These are phyloP conservation scores for Tenodera sinensis DNA, from an alignment of 2,888 invertebrate species.

Conservation along the genomic window DNA sequence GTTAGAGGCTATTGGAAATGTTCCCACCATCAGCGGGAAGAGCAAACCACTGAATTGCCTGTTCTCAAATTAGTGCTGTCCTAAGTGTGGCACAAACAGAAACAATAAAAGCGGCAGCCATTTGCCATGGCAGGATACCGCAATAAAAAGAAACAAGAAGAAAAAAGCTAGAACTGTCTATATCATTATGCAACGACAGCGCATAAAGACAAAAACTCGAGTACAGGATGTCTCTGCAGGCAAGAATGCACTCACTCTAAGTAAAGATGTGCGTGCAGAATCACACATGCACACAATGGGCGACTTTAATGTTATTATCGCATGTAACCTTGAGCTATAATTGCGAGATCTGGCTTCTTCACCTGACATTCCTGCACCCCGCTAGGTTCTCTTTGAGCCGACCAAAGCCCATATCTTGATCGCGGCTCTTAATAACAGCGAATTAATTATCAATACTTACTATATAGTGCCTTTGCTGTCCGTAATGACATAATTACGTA, in stretches of 20 bases:
- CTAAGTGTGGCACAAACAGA: neutral
- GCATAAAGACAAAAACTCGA: neutral
- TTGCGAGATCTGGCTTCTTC: neutral
- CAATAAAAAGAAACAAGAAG: neutral
- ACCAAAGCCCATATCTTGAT: neutral
- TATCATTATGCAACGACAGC: neutral
- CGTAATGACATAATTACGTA: neutral
- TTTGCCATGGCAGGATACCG: neutral
- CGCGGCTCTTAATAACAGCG: neutral
- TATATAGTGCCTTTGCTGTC: neutral
- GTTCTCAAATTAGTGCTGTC: neutral
- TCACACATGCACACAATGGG: neutral
- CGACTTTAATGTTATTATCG: conserved; percentile 18
- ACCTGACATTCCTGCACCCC: neutral
- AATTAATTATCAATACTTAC: neutral
- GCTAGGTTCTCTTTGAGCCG: neutral
- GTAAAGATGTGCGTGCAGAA: neutral
- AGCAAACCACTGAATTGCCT: neutral
- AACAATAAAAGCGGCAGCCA: neutral
- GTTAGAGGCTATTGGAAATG: neutral
- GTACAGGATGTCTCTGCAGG: neutral
- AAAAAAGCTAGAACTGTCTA: neutral
- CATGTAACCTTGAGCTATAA: conserved; percentile 19
- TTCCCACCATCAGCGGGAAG: neutral
- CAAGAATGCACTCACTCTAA: neutral